Base-by-base conservation (phyloP, 2,797 vertebrate species). In the Sparus aurata region DNA sequence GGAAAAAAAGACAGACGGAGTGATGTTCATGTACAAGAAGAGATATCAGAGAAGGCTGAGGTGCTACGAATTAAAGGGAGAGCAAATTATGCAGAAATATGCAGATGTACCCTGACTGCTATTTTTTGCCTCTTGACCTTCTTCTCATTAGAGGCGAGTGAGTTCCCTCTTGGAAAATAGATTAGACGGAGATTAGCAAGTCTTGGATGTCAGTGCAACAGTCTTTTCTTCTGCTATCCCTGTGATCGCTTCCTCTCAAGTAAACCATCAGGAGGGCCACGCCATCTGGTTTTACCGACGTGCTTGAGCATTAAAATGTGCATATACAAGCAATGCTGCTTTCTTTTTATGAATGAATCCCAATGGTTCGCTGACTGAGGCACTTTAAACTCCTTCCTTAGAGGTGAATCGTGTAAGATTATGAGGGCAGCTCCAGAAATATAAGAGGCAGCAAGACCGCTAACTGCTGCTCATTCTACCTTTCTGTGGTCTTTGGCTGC, bases 151-250 rank as follows among this genome's bases (percentile, higher is more conserved):
- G 55, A 74, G 61, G 54, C 23, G 7, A 77, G 10, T 55, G 58
- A 77, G 20, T 27, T 63, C 43, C 47, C 20, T 73, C 54, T 74
- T 49, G 60, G 65, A 77, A 87, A 80, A 83, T 38, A 85, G 45
- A 86, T 78, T 68, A 82, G 18, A 18, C 27, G 41, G 63, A 75
- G 61, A 81, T 88, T 45, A 74, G 47, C 46, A 57, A 45, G 25
- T 76, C 52, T 75, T 77, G 12, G 30, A 55, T 73, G 66, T 27
- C 45, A 69, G 50, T 30, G 12, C 9, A 13, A 15, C 17, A 7
- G 22, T 45, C 15, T 64, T 67, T 66, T 60, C 34, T 70, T 23
- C 23, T 62, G 22, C 38, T 50, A 23, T 50, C 71, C 15, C 34
- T 1, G 2, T 53, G 17, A 41, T 63, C n/a, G 49, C 34, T 53